These are phyloP conservation scores for Agonopterix arenella DNA, from an alignment of 2,888 invertebrate species.

Conservation along the genomic window DNA sequence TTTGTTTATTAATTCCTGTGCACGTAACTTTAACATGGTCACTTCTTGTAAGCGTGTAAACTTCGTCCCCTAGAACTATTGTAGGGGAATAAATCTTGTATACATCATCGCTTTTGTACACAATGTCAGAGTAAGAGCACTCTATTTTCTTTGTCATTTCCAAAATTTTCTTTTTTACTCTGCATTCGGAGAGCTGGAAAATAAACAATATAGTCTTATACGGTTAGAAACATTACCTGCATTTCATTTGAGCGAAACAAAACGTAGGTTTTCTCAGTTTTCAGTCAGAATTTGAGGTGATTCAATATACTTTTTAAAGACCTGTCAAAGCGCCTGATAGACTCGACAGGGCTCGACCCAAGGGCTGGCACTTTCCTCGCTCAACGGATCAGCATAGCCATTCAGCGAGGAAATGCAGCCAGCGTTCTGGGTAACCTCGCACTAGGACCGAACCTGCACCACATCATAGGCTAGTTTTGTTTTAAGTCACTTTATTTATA, in stretches of 20 bases:
- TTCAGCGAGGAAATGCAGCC: too few relatives aligned
- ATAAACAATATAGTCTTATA: slow-evolving; percentile 32
- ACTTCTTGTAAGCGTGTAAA: background rate
- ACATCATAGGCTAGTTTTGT: too few relatives aligned
- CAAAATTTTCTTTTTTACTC: slow-evolving; percentile 39
- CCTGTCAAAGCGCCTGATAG: too few relatives aligned
- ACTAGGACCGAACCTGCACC: too few relatives aligned
- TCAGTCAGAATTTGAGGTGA: too few relatives aligned
- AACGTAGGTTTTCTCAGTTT: too few relatives aligned
- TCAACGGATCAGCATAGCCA: too few relatives aligned
- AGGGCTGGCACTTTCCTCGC: too few relatives aligned
- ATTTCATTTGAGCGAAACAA: too few relatives aligned
- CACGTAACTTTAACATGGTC: slow-evolving; percentile 4
- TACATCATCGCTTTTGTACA: slow-evolving; percentile 80
- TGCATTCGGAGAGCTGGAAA: slow-evolving; percentile 72
- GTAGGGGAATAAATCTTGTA: slow-evolving; percentile 29
- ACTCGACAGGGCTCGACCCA: too few relatives aligned
- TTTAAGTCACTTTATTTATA: too few relatives aligned
- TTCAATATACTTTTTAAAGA: slow-evolving; percentile 44
- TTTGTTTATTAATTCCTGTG: slow-evolving; percentile 21
- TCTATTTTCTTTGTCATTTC: slow-evolving; percentile 39
- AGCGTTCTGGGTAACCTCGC: too few relatives aligned
- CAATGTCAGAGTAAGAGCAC: slow-evolving; percentile 81
- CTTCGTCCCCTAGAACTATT: background rate
- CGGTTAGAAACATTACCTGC: slow-evolving; percentile 53